Conservation (phyloP, 2,797 vertebrate species). For the Oreochromis mossambicus region DNA sequence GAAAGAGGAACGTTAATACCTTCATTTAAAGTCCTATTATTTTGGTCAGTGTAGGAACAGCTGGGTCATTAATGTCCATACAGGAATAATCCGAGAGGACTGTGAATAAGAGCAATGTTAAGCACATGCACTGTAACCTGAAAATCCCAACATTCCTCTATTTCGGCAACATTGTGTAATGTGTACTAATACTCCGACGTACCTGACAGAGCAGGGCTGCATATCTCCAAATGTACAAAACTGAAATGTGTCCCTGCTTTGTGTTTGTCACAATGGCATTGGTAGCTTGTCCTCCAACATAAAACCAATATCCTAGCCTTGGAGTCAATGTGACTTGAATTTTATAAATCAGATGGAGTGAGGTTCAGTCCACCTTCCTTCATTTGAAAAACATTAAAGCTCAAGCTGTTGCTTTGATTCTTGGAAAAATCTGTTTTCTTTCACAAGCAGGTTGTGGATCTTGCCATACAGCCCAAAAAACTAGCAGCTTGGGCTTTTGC, state of each 20-base stretch:
- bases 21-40: neutral
- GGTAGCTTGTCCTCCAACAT: neutral
- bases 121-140: neutral
- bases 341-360: neutral
- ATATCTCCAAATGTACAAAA: neutral
- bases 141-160: neutral
- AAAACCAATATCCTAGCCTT: neutral
- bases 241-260: neutral
- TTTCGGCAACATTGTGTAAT: neutral
- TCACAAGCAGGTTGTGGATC: neutral
- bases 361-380: neutral
- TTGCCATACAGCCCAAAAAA: neutral
- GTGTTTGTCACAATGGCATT: neutral
- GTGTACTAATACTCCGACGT: neutral
- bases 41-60: neutral
- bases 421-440: neutral
- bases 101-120: neutral
- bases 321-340: neutral
- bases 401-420: neutral
- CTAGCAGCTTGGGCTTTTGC: neutral
- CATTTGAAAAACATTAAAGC: neutral
- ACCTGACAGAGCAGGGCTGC: neutral
- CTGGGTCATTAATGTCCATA: neutral
- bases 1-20: neutral
- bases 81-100: fast-evolving